Percentiles rank a stretch among this genome's conserved stretches.
Conservation (phyloP, 2,888 invertebrate genomes). For the Brenthis hecate region DNA sequence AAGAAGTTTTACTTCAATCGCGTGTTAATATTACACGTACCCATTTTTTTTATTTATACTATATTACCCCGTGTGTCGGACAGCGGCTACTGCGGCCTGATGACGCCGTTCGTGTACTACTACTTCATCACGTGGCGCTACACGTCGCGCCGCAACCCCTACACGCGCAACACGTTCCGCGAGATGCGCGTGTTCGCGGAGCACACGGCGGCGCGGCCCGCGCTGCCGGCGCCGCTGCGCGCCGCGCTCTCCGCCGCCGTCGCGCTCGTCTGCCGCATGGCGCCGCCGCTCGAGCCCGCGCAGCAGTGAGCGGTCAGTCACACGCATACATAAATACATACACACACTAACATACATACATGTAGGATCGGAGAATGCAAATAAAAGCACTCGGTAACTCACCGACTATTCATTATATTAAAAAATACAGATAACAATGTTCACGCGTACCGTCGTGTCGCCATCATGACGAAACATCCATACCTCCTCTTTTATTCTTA, state of each 20-base stretch:
- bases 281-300: constrained; percentile 83
- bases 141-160: constrained; percentile 96
- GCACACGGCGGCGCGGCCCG: constrained; percentile 85
- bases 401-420: too few species aligned
- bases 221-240: constrained; percentile 85
- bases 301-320: constrained; percentile 51
- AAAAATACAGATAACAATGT: too few species aligned
- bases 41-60: background rate
- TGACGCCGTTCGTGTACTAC: constrained; percentile 98
- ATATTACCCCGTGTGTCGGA: background rate
- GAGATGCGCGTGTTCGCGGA: constrained; percentile 91
- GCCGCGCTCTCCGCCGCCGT: constrained; percentile 84
- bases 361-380: too few species aligned
- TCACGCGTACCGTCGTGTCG: too few species aligned
- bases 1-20: too few species aligned
- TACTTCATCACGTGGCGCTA: constrained; percentile 96
- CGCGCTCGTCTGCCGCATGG: constrained; percentile 88
- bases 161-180: constrained; percentile 95
- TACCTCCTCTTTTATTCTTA: too few species aligned
- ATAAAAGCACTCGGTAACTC: too few species aligned
- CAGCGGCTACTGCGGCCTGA: constrained; percentile 94
- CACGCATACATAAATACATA: background rate
- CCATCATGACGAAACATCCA: too few species aligned
- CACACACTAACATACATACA: too few species aligned
- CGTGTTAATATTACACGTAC: too few species aligned